Conservation (phyloP, 2,797 vertebrate genomes). For the Rhinatrema bivittatum region DNA sequence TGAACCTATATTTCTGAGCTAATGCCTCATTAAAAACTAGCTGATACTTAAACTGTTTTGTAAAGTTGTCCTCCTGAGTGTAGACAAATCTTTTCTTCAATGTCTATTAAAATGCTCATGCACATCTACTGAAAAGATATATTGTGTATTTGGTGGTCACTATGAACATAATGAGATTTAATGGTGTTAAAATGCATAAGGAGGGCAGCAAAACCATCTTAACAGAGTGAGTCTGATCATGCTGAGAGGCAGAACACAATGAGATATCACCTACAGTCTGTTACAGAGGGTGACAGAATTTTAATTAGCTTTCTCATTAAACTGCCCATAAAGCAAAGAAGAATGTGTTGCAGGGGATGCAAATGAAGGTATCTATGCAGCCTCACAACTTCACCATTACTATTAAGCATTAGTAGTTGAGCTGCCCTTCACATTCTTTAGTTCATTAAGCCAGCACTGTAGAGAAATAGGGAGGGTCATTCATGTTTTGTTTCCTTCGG, state of each 20-base stretch:
- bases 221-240: not conserved
- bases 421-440: not conserved
- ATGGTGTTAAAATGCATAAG: not conserved
- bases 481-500: not conserved
- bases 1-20: too few relatives aligned
- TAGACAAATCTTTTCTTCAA: too few relatives aligned
- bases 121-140: too few relatives aligned
- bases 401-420: slow-evolving; percentile 1
- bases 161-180: too few relatives aligned
- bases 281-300: not conserved
- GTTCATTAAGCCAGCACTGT: slow-evolving; percentile 5
- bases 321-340: too few relatives aligned
- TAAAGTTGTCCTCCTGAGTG: too few relatives aligned
- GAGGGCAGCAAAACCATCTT: not conserved
- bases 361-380: slow-evolving; percentile 1
- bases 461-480: not conserved
- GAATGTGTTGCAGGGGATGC: slow-evolving; percentile 2
- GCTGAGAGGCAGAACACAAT: not conserved
- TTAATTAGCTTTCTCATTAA: slow-evolving; percentile 12
- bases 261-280: slow-evolving; percentile 1
- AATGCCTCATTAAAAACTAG: too few relatives aligned
- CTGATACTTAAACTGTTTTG: too few relatives aligned
- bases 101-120: too few relatives aligned
- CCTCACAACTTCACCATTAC: not conserved
- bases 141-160: too few relatives aligned